Conservation (phyloP, 1,140 invertebrate species). For the Nomia melanderi region DNA sequence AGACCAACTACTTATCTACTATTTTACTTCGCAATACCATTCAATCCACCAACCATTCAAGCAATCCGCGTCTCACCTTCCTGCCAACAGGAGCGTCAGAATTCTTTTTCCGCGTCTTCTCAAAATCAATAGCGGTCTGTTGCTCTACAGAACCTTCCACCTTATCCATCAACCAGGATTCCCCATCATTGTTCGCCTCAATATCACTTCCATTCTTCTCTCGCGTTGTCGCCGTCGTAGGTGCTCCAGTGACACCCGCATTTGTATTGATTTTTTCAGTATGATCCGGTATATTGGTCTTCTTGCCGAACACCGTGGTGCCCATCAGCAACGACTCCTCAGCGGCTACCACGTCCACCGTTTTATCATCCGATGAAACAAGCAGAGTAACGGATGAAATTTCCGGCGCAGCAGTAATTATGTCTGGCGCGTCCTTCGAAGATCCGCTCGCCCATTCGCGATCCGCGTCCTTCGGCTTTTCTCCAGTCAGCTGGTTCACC, state of each 20-base stretch:
- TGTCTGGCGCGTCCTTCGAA: constrained; percentile 62
- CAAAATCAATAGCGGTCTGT: constrained; percentile 17
- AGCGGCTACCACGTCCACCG: background rate
- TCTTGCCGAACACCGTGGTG: constrained; percentile 68
- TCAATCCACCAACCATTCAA: too few relatives aligned
- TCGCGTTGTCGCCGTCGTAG: background rate
- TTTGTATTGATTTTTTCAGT: constrained; percentile 44
- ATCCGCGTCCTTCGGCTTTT: constrained; percentile 38
- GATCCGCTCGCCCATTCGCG: constrained; percentile 9
- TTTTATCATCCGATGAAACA: constrained; percentile 66
- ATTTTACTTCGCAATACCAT: too few relatives aligned
- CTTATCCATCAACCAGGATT: constrained; percentile 1
- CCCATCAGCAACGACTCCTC: constrained; percentile 47
- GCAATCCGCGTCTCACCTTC: constrained; percentile 64
- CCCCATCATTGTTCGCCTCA: background rate
- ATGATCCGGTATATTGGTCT: constrained; percentile 48
- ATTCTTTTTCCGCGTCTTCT: constrained; percentile 39
- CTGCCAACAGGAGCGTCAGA: constrained; percentile 1
- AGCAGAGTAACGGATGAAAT: constrained; percentile 64
- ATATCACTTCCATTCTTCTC: constrained; percentile 11
- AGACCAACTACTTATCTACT: too few relatives aligned
- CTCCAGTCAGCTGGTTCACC: constrained; percentile 78
- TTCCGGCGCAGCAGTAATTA: constrained; percentile 73
- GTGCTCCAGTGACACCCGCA: background rate
- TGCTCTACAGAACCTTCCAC: constrained; percentile 18